Evolutionary conservation across 2,888 invertebrate species (phyloP).

Genomic region (Gastrophysa polygoni): DNA sequence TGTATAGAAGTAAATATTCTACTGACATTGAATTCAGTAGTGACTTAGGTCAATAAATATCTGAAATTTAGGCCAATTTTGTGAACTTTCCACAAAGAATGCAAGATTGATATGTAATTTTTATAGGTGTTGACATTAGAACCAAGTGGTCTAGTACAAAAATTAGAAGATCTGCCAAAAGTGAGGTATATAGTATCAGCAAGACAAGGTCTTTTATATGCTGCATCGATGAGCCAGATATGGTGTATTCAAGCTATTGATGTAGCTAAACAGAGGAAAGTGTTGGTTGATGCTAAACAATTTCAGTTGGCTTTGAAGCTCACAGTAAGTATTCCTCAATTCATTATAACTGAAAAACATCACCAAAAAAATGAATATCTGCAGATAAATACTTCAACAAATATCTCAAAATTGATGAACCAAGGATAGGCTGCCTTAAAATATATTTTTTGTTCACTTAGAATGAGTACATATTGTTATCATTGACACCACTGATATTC

Average conservation of each 20-base stretch:
- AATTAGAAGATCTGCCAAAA: slow-evolving; percentile 75
- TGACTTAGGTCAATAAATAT: too few relatives aligned
- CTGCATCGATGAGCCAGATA: slow-evolving; percentile 85
- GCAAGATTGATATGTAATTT: neutral
- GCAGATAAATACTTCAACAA: too few relatives aligned
- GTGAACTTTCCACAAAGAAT: too few relatives aligned
- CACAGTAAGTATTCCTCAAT: slow-evolving; percentile 78
- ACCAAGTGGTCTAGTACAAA: slow-evolving; percentile 81
- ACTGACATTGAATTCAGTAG: too few relatives aligned
- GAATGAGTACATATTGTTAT: too few relatives aligned
- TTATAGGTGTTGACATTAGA: slow-evolving; percentile 77
- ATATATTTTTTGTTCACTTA: too few relatives aligned
- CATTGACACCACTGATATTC: too few relatives aligned
- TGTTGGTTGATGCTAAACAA: slow-evolving; percentile 85
- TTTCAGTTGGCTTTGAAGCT: slow-evolving; percentile 92
- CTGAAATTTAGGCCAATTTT: too few relatives aligned
- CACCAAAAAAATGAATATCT: too few relatives aligned
- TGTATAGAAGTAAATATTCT: slow-evolving; percentile 67
- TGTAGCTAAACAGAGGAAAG: slow-evolving; percentile 81
- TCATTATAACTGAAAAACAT: too few relatives aligned
- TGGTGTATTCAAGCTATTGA: slow-evolving; percentile 87
- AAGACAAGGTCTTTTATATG: slow-evolving; percentile 80
- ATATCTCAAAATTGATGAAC: too few relatives aligned
- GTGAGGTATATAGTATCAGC: slow-evolving; percentile 77
- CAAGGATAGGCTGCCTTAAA: too few relatives aligned